Percentiles rank a stretch among this genome's conserved stretches.
phyloP scores from a whole-genome alignment of 2,797 vertebrate genomes.

The Eulemur albifrons region DNA sequence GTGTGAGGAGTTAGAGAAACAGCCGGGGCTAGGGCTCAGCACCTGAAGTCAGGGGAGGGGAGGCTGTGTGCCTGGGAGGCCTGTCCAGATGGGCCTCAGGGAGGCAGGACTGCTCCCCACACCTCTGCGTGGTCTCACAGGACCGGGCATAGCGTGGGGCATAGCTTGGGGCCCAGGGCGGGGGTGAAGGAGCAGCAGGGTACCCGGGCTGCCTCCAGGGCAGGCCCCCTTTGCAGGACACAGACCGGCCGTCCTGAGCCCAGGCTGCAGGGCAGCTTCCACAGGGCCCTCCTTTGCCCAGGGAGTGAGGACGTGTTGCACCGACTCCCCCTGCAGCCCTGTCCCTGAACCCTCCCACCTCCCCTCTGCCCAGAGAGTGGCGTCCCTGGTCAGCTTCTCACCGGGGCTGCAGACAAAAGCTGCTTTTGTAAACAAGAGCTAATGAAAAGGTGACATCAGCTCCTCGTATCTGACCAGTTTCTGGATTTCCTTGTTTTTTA shows the following conservation, averaged over 20 bases:
- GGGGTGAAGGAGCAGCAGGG: too few species aligned
- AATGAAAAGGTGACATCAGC: background rate
- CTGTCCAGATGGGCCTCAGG: background rate
- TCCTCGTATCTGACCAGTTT: background rate
- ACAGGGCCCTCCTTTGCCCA: background rate
- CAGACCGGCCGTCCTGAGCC: background rate
- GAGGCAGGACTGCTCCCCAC: background rate
- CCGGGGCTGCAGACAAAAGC: background rate
- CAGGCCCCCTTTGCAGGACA: background rate
- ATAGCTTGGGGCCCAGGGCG: background rate
- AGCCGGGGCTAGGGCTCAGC: background rate
- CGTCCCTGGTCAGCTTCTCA: background rate
- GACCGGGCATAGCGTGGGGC: background rate
- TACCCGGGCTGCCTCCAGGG: background rate
- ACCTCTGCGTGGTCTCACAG: background rate
- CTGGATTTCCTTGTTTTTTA: background rate
- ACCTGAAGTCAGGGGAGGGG: background rate
- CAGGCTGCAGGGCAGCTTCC: background rate
- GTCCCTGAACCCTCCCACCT: background rate
- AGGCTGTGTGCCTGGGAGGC: fast-evolving
- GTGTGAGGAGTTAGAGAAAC: background rate
- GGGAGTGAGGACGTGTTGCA: background rate
- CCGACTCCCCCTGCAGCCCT: fast-evolving
- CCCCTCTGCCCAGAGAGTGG: too few species aligned
- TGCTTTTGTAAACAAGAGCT: background rate